Conservation (phyloP, 37 sponge, comb jelly and placozoan species). For the Halichondria panicea region DNA sequence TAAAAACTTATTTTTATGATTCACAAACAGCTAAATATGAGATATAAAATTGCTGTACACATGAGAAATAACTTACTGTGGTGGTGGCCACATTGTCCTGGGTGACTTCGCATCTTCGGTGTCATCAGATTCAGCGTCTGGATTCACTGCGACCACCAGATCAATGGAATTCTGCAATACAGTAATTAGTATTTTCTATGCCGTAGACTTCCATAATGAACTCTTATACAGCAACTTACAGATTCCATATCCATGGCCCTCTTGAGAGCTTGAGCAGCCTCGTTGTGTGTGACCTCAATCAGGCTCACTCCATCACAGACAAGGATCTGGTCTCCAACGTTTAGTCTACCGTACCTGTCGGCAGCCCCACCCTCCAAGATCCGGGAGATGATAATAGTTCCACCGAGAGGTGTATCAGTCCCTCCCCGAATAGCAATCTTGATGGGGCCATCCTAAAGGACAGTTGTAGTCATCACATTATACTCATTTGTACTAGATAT, state of each 20-base stretch:
- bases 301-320: conserved; percentile 83
- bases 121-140: conserved; percentile 27
- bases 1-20: not conserved
- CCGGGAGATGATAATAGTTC: conserved; percentile 67
- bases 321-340: conserved; percentile 87
- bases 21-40: too few species aligned
- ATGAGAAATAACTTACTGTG: conserved; percentile 20
- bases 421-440: conserved; percentile 83
- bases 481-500: not conserved
- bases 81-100: conserved; percentile 27
- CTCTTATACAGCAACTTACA: conserved; percentile 45
- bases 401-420: conserved; percentile 68
- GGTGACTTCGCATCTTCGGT: not conserved
- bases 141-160: conserved; percentile 75
- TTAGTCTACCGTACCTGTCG: conserved; percentile 49
- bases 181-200: not conserved
- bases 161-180: conserved; percentile 63
- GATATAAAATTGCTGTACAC: too few species aligned
- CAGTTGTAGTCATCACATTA: not conserved
- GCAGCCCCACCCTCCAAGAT: conserved; percentile 89
- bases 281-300: conserved; percentile 71
- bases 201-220: too few species aligned
- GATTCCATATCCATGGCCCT: conserved; percentile 84
- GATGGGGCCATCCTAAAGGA: conserved; percentile 62
- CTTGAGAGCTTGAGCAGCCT: conserved; percentile 74